phyloP scores from a whole-genome alignment of 30 jellyfish, hydroid and myxozoan species.

The Turritopsis rubra region DNA sequence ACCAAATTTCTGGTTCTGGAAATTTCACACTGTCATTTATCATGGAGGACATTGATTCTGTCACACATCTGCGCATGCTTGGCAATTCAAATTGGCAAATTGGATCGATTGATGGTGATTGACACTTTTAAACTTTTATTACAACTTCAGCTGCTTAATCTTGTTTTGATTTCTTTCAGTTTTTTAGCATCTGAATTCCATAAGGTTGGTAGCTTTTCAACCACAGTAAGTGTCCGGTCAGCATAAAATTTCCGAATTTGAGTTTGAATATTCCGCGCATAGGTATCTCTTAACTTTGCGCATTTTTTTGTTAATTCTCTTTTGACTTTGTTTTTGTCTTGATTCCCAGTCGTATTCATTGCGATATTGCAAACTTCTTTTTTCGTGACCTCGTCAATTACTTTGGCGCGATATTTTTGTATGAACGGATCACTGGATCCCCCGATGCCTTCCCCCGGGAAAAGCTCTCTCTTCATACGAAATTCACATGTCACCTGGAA shows the following conservation, averaged over 20 bases:
- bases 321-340: constrained; percentile 17
- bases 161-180: not conserved
- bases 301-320: constrained; percentile 16
- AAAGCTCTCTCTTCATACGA: constrained; percentile 26
- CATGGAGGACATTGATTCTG: no score
- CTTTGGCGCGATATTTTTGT: constrained; percentile 34
- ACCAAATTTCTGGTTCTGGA: no score
- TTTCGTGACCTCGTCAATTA: constrained; percentile 23
- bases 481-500: constrained; percentile 31
- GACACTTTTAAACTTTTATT: no score
- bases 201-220: constrained; percentile 5
- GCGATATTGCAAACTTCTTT: constrained; percentile 30
- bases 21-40: no score
- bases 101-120: no score
- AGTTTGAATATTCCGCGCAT: constrained; percentile 9
- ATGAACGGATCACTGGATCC: constrained; percentile 21
- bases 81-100: no score
- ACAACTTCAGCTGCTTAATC: not conserved
- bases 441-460: constrained; percentile 26
- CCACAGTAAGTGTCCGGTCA: not conserved
- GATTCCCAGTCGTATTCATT: constrained; percentile 9
- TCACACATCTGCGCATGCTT: no score
- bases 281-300: constrained; percentile 18
- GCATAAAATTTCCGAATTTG: constrained; percentile 20
- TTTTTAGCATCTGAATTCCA: constrained; percentile 22